Conservation (phyloP, 2,797 vertebrate species). For the Lacerta bilineata region DNA sequence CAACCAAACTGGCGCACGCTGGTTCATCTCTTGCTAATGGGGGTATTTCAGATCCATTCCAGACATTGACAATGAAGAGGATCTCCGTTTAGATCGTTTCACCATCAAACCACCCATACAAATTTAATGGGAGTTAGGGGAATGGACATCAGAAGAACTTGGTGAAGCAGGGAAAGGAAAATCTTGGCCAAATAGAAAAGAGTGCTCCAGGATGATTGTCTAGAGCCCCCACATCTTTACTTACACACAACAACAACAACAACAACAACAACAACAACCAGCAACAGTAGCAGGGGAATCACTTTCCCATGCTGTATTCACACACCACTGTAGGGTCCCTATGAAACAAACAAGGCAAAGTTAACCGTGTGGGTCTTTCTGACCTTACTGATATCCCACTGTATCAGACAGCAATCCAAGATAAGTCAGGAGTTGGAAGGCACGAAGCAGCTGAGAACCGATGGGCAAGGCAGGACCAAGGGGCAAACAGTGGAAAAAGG, state of each 20-base stretch:
- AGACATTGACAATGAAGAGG: background rate
- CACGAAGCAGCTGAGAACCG: no score
- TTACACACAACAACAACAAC: background rate
- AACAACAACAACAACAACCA: background rate
- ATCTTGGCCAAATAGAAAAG: background rate
- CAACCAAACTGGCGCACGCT: constrained; percentile 20
- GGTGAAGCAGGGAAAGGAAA: background rate
- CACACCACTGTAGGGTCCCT: background rate
- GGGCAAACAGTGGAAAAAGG: background rate
- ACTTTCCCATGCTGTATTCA: background rate
- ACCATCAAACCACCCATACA: background rate
- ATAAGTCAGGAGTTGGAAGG: no score
- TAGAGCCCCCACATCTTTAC: background rate
- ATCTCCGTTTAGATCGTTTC: background rate
- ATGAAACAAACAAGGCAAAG: background rate
- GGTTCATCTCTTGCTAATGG: constrained; percentile 16
- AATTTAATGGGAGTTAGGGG: background rate
- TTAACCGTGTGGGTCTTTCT: background rate
- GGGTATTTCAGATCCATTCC: background rate
- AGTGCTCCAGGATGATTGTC: background rate
- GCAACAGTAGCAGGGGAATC: background rate
- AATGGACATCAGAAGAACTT: background rate
- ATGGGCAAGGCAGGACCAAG: background rate
- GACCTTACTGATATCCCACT: background rate
- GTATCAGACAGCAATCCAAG: no score